Conservation (phyloP, 2,888 invertebrate species). For the Portevinia maculata region DNA sequence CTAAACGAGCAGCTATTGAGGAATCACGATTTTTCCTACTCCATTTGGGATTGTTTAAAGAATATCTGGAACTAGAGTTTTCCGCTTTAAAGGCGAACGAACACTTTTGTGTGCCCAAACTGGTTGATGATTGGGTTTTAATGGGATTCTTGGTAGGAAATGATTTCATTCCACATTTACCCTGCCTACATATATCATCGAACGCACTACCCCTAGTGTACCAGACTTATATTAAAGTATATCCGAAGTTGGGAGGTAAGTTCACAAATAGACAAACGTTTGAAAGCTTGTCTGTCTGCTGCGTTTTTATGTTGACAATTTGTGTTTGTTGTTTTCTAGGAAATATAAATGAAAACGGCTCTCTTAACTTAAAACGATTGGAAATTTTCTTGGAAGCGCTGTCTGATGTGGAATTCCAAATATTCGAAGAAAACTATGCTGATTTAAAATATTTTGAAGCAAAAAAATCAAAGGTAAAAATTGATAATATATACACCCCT, state of each 20-base stretch:
- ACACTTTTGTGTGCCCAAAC: conserved; percentile 92
- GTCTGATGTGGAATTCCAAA: conserved; percentile 88
- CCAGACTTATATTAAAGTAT: conserved; percentile 92
- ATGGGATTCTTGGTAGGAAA: conserved; percentile 99
- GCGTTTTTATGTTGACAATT: too few relatives aligned
- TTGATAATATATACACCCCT: too few relatives aligned
- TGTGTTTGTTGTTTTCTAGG: conserved; percentile 84
- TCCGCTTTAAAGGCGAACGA: conserved; percentile 85
- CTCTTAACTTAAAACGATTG: conserved; percentile 91
- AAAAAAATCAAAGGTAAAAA: conserved; percentile 87
- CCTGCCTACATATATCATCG: conserved; percentile 95
- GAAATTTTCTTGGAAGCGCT: conserved; percentile 92
- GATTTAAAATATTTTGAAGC: conserved; percentile 93
- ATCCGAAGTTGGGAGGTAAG: conserved; percentile 93
- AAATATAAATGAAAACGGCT: conserved; percentile 96
- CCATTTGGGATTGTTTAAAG: conserved; percentile 95
- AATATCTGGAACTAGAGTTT: conserved; percentile 97
- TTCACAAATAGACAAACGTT: neutral
- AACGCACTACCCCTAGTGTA: conserved; percentile 95
- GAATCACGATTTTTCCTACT: conserved; percentile 96
- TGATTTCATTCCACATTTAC: conserved; percentile 98
- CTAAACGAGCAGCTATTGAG: conserved; percentile 90
- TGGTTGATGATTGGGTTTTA: conserved; percentile 99
- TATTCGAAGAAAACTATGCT: conserved; percentile 89
- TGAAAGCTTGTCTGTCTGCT: too few relatives aligned